A percentile compares a stretch with the other conserved stretches of the same genome.
phyloP scores from a whole-genome alignment of 2,797 vertebrate genomes.

The Manis pentadactyla region DNA sequence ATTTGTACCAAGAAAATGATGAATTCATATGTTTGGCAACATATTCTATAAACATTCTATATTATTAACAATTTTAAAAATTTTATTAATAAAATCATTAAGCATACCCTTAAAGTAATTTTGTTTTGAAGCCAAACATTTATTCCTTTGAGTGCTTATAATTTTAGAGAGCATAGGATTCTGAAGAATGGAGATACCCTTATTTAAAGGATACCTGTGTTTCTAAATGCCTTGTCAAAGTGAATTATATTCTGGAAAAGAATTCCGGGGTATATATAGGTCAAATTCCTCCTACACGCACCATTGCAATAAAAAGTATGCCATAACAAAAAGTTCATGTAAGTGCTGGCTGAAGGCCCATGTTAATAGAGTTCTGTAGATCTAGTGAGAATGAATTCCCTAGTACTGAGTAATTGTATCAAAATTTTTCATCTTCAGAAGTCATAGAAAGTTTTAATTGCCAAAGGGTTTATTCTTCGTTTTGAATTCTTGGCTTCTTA shows the following conservation, averaged over 20 bases:
- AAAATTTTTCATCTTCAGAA: neutral
- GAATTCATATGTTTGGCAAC: neutral
- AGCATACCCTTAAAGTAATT: neutral
- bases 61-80: neutral
- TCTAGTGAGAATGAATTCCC: neutral
- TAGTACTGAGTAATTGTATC: neutral
- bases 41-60: neutral
- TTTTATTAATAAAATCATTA: neutral
- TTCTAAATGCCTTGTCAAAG: slow-evolving; percentile 61
- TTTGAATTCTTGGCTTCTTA: neutral
- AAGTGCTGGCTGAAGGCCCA: slow-evolving; percentile 14
- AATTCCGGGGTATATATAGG: neutral
- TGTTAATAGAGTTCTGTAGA: neutral
- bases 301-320: slow-evolving; percentile 53
- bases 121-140: slow-evolving; percentile 24
- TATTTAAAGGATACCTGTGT: slow-evolving; percentile 3
- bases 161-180: neutral
- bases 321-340: neutral
- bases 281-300: slow-evolving; percentile 22
- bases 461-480: neutral
- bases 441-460: neutral
- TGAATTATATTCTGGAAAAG: slow-evolving; percentile 42
- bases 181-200: neutral
- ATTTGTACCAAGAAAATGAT: neutral
- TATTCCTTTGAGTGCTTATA: neutral